Evolutionary conservation across 30 jellyfish, hydroid and myxozoan genomes (phyloP).

Genomic region (Nemopilema nomurai): DNA sequence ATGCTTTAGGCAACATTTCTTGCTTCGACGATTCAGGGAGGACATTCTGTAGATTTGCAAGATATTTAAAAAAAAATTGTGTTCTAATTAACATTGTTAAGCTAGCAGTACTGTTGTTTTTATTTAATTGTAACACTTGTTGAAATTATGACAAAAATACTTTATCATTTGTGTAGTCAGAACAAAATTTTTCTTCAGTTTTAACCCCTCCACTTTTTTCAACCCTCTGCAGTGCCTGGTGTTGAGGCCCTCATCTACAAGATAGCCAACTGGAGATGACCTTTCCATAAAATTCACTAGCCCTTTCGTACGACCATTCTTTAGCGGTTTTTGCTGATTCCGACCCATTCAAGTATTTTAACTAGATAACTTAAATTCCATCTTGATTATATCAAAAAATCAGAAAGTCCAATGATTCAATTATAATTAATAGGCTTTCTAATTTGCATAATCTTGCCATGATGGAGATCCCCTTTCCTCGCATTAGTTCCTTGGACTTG

Average conservation of each 20-base stretch:
- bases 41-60: too few species aligned
- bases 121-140: too few species aligned
- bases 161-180: too few species aligned
- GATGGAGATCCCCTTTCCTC: neutral
- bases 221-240: too few species aligned
- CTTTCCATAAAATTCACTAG: neutral
- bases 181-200: too few species aligned
- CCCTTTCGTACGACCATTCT: neutral
- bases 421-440: neutral
- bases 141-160: too few species aligned
- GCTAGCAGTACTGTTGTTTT: too few species aligned
- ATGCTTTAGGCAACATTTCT: too few species aligned
- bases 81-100: too few species aligned
- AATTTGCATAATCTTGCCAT: neutral
- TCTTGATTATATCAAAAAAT: neutral
- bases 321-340: neutral
- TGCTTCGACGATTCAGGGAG: too few species aligned
- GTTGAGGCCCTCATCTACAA: conserved; percentile 5
- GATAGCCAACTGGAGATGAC: conserved; percentile 4
- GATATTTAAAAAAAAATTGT: too few species aligned
- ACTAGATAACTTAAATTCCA: neutral
- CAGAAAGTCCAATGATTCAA: neutral
- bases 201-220: too few species aligned
- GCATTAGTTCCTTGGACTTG: neutral
- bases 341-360: neutral